Percentiles rank a stretch among this genome's conserved stretches.
Evolutionary conservation across 2,113 vertebrate genomes (phyloP).

Genomic region (Tretioscincus oriximinensis): DNA sequence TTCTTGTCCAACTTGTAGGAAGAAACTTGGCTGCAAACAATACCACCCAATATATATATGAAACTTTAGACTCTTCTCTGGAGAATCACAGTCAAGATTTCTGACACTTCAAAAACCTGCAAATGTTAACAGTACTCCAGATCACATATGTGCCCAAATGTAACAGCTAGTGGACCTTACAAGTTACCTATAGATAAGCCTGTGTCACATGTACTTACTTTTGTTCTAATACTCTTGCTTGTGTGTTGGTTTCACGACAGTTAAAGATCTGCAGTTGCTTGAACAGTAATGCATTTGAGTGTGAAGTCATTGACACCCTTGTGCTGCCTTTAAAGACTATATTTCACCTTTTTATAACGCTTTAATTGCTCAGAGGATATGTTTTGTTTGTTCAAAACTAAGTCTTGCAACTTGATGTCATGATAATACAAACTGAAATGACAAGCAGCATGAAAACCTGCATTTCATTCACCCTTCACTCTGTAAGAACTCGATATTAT

Average conservation of each 20-base stretch:
- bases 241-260: neutral
- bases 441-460: neutral
- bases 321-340: constrained; percentile 38
- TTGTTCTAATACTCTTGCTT: constrained; percentile 39
- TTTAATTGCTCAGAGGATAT: neutral
- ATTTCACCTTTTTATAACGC: constrained; percentile 9
- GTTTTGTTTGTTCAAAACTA: constrained; percentile 24
- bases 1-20: constrained; percentile 92
- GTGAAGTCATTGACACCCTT: constrained; percentile 41
- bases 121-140: constrained; percentile 52
- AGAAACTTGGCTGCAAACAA: constrained; percentile 88
- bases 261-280: constrained; percentile 30
- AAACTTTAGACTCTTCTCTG: constrained; percentile 57
- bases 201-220: constrained; percentile 25
- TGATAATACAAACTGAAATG: neutral
- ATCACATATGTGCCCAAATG: constrained; percentile 47
- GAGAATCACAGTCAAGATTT: constrained; percentile 49
- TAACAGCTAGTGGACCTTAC: constrained; percentile 47
- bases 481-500: constrained; percentile 25
- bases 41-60: constrained; percentile 97
- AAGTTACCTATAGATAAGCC: constrained; percentile 31
- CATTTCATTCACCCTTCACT: constrained; percentile 3
- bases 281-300: constrained; percentile 28
- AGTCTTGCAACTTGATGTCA: constrained; percentile 22
- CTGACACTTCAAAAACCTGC: constrained; percentile 32